phyloP scores from a whole-genome alignment of 2,797 vertebrate genomes.

The Tachyglossus aculeatus region DNA sequence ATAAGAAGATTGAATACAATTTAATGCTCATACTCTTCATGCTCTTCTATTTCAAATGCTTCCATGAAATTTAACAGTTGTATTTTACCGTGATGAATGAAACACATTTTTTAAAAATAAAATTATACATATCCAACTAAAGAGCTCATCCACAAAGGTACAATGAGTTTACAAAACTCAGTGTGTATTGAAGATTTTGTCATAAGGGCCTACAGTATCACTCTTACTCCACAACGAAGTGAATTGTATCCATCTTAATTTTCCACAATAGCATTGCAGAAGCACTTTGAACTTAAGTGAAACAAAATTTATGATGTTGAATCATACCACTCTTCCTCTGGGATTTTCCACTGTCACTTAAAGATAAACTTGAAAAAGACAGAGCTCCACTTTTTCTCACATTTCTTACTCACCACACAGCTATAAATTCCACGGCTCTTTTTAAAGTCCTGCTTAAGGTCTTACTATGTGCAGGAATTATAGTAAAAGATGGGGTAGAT shows the following conservation, averaged over 20 bases:
- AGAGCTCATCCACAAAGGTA: too few relatives aligned
- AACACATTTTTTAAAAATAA: slow-evolving; percentile 5
- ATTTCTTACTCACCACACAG: too few relatives aligned
- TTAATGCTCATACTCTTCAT: slow-evolving; percentile 46
- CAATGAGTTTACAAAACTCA: too few relatives aligned
- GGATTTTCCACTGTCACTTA: neutral
- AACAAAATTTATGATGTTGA: neutral
- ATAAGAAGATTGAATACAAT: slow-evolving; percentile 34
- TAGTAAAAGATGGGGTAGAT: too few relatives aligned
- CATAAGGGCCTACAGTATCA: too few relatives aligned
- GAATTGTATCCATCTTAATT: neutral
- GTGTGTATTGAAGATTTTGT: too few relatives aligned
- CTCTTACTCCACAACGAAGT: neutral
- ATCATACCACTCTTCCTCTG: neutral
- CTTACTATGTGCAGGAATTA: too few relatives aligned
- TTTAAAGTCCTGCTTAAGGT: too few relatives aligned
- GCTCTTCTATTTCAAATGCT: slow-evolving; percentile 39
- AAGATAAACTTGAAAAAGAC: neutral
- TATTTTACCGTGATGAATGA: neutral
- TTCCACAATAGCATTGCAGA: neutral
- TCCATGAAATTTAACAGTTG: slow-evolving; percentile 29
- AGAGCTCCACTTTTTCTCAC: too few relatives aligned
- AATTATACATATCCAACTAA: neutral
- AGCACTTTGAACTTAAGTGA: neutral
- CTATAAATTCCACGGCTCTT: too few relatives aligned